phyloP scores from a whole-genome alignment of 2,888 invertebrate species.

The Arrhopalites spinosus region DNA sequence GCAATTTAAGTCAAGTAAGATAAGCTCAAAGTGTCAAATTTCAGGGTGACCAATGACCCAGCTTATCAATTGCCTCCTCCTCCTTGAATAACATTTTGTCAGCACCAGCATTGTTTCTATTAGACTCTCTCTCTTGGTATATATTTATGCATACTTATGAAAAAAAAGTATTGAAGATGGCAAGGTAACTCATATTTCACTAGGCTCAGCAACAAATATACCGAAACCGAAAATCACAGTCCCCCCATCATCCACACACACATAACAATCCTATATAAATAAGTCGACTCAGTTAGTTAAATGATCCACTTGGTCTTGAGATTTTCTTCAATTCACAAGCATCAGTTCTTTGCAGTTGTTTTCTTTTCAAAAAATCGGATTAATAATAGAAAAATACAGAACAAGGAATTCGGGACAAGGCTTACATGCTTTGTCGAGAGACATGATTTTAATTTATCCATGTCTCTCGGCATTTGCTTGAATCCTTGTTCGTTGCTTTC shows the following conservation, averaged over 20 bases:
- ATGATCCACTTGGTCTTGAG: conserved; percentile 14
- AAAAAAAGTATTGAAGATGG: not conserved
- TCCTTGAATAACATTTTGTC: conserved; percentile 27
- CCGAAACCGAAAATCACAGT: conserved; percentile 11
- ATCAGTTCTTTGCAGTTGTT: not conserved
- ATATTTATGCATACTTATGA: not conserved
- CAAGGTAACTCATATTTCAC: conserved; percentile 19
- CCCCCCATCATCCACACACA: not conserved
- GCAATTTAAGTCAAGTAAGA: not conserved
- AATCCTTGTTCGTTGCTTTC: conserved; percentile 10
- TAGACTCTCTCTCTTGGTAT: conserved; percentile 18
- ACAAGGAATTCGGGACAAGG: not conserved
- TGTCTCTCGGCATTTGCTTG: conserved; percentile 22
- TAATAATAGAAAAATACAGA: no score
- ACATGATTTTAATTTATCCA: not conserved
- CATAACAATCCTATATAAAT: conserved; percentile 20
- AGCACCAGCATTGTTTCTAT: conserved; percentile 15
- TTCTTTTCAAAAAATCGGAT: no score
- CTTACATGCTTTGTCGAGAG: conserved; percentile 17
- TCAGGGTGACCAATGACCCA: conserved; percentile 36
- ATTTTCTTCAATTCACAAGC: not conserved
- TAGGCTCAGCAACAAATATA: conserved; percentile 23
- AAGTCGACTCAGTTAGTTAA: not conserved
- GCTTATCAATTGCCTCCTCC: conserved; percentile 7
- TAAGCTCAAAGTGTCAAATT: conserved; percentile 15